Conservation (phyloP, 2,113 vertebrate species). For the Erinaceus europaeus region DNA sequence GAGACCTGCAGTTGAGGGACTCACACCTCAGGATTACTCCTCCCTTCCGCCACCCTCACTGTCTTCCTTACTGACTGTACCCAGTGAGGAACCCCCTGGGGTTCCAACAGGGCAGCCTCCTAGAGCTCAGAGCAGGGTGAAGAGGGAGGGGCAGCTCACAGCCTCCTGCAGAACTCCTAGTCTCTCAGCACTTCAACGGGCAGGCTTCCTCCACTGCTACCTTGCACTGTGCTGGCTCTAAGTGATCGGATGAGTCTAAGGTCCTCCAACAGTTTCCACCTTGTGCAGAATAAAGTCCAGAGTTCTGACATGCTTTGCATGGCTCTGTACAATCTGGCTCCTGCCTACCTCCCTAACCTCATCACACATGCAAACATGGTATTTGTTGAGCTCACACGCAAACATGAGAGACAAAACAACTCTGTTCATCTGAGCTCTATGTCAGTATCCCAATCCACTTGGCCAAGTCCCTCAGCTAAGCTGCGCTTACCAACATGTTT, state of each 20-base stretch:
- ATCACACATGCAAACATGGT: fast-evolving
- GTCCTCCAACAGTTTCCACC: too few relatives aligned
- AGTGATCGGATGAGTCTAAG: neutral
- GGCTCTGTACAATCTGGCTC: too few relatives aligned
- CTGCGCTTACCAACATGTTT: fast-evolving
- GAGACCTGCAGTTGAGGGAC: too few relatives aligned
- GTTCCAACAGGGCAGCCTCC: too few relatives aligned
- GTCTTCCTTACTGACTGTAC: too few relatives aligned
- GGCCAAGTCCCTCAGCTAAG: neutral
- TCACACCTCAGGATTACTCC: too few relatives aligned
- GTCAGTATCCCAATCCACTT: neutral
- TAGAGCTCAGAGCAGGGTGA: neutral
- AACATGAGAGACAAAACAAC: too few relatives aligned
- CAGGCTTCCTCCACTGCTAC: too few relatives aligned
- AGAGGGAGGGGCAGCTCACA: too few relatives aligned
- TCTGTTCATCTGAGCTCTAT: too few relatives aligned
- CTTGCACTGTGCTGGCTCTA: neutral
- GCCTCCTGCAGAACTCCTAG: neutral
- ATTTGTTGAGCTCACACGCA: neutral
- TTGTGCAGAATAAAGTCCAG: neutral
- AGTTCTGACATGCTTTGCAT: neutral
- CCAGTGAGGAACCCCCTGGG: too few relatives aligned
- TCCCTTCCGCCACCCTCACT: too few relatives aligned
- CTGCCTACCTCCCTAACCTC: neutral
- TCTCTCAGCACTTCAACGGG: neutral